A percentile compares a stretch with the other conserved stretches of the same genome.
phyloP scores from a whole-genome alignment of 2,113 vertebrate species.

The Misgurnus mizolepis region DNA sequence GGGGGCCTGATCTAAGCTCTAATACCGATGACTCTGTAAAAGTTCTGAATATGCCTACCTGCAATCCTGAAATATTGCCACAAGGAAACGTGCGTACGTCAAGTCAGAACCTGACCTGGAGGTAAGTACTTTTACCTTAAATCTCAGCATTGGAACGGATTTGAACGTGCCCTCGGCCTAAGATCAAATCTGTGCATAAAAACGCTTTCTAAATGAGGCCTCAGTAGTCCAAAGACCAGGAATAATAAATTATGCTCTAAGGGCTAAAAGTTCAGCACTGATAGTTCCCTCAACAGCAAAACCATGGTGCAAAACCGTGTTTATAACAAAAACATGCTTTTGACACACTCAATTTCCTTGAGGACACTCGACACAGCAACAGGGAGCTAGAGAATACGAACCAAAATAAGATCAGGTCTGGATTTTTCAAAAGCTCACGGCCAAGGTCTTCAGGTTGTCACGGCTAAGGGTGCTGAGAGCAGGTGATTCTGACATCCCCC shows the following conservation, averaged over 20 bases:
- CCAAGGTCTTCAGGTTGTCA: constrained; percentile 47
- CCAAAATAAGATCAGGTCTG: constrained; percentile 40
- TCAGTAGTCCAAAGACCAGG: too few relatives aligned
- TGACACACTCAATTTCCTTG: constrained; percentile 31
- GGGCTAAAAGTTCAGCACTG: background rate
- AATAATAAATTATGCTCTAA: background rate
- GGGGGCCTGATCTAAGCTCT: too few relatives aligned
- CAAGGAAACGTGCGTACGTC: too few relatives aligned
- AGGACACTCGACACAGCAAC: constrained; percentile 25
- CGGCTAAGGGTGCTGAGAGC: constrained; percentile 37
- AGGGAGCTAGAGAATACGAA: background rate
- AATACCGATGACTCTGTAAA: too few relatives aligned
- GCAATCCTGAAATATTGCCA: too few relatives aligned
- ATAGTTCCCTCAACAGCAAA: background rate
- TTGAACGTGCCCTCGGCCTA: too few relatives aligned
- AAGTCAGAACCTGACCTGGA: too few relatives aligned
- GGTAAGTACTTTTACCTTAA: too few relatives aligned
- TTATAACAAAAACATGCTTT: constrained; percentile 34
- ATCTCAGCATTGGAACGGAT: too few relatives aligned
- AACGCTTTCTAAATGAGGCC: too few relatives aligned
- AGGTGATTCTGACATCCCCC: constrained; percentile 43
- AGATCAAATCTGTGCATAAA: too few relatives aligned
- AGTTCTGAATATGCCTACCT: too few relatives aligned
- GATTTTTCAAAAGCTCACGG: constrained; percentile 44
- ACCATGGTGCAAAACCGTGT: background rate